These are phyloP conservation scores for Eudyptes chrysolophus DNA, from an alignment of 2,113 vertebrate genomes.

Conservation along the genomic window DNA sequence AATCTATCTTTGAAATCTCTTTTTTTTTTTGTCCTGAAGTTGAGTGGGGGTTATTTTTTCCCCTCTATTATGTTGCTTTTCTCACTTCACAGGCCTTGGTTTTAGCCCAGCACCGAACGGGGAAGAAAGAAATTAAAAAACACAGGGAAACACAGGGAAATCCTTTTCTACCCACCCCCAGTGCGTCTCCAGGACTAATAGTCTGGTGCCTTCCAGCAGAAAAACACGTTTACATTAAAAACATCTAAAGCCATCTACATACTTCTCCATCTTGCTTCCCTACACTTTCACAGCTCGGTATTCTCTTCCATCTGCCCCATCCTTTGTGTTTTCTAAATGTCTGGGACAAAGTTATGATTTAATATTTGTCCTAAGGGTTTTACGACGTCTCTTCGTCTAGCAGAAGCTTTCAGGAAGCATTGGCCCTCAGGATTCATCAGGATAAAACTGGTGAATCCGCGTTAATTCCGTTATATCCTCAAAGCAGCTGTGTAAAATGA, in stretches of 20 bases:
- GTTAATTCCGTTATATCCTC: neutral
- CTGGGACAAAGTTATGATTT: neutral
- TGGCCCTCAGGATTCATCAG: neutral
- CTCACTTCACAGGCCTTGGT: too few relatives aligned
- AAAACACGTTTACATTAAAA: neutral
- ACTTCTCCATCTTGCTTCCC: neutral
- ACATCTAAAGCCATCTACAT: neutral
- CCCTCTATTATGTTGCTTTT: neutral
- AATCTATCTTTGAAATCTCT: neutral
- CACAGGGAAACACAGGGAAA: fast-evolving
- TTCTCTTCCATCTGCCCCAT: neutral
- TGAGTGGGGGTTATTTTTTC: too few relatives aligned
- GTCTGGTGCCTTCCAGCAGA: neutral
- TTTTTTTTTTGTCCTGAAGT: neutral
- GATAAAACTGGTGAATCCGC: too few relatives aligned
- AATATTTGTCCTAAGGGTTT: neutral
- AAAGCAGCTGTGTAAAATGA: neutral
- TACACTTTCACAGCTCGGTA: neutral
- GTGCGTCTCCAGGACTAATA: too few relatives aligned
- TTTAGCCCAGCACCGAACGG: neutral
- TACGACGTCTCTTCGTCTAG: neutral
- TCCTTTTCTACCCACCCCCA: neutral
- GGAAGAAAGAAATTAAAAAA: neutral
- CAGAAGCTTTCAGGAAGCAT: neutral
- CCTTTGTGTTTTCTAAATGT: neutral